Evolutionary conservation across 2,888 invertebrate genomes (phyloP).

Genomic region (Tipula lateralis): DNA sequence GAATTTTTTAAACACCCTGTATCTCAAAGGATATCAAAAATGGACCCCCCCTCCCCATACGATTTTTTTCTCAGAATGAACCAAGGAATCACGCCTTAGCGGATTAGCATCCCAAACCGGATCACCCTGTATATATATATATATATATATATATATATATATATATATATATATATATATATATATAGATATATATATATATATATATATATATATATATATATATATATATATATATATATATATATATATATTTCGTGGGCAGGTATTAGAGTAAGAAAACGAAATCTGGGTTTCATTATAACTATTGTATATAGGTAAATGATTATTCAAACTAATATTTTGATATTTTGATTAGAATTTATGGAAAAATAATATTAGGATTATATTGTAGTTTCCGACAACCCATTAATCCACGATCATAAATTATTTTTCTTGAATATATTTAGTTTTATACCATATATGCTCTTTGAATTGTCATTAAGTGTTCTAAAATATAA

Average conservation of each 20-base stretch:
- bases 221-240: too few species aligned
- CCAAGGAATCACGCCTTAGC: too few species aligned
- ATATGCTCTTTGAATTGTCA: neutral
- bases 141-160: too few species aligned
- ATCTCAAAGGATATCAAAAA: too few species aligned
- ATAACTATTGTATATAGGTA: neutral
- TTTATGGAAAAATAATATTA: neutral
- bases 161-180: too few species aligned
- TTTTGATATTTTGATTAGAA: neutral
- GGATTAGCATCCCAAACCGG: too few species aligned
- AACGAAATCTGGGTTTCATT: neutral
- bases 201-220: too few species aligned
- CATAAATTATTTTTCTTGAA: neutral
- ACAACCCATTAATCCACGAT: neutral
- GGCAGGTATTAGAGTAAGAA: neutral
- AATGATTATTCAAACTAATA: neutral
- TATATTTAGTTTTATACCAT: neutral
- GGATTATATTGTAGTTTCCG: neutral
- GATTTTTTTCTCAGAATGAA: too few species aligned
- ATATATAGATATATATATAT: too few species aligned
- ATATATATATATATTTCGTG: neutral
- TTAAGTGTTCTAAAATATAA: neutral
- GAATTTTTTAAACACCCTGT: too few species aligned
- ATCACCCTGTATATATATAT: too few species aligned
- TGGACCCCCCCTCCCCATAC: too few species aligned